These are phyloP conservation scores for Phrynosoma platyrhinos DNA, from an alignment of 2,113 vertebrate species.

Conservation along the genomic window DNA sequence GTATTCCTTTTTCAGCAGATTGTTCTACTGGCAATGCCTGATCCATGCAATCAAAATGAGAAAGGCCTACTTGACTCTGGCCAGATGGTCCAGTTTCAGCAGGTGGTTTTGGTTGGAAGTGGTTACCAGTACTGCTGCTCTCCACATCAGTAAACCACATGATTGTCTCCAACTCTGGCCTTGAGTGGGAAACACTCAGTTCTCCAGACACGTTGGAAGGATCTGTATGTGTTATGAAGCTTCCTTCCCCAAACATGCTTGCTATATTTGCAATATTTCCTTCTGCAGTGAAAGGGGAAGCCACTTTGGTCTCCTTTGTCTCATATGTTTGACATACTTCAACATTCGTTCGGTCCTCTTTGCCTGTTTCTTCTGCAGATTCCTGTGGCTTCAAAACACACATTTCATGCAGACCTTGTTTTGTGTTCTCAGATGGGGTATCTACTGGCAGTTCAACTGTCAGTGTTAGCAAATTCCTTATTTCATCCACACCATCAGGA, in stretches of 20 bases:
- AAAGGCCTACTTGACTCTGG: background rate
- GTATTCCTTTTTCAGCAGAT: background rate
- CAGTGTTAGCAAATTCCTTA: constrained; percentile 71
- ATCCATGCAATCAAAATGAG: accelerated
- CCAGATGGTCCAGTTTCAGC: background rate
- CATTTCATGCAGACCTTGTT: constrained; percentile 27
- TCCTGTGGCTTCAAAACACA: constrained; percentile 54
- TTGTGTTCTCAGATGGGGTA: constrained; percentile 17
- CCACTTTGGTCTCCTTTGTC: background rate
- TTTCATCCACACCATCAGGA: constrained; percentile 69
- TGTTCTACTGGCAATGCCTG: constrained; percentile 5
- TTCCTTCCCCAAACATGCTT: background rate
- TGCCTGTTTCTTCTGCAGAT: background rate
- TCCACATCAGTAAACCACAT: background rate
- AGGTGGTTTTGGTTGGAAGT: background rate
- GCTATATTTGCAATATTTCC: background rate
- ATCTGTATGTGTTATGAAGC: constrained; percentile 13
- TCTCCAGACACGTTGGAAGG: constrained; percentile 32
- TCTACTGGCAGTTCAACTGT: constrained; percentile 59
- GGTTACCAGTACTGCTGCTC: background rate
- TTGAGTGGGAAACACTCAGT: background rate
- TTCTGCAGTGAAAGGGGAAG: background rate
- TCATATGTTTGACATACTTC: background rate
- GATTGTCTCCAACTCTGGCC: constrained; percentile 1
- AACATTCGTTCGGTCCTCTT: background rate